Conservation (phyloP, 2,113 vertebrate species). For the Gnathonemus longibarbis region DNA sequence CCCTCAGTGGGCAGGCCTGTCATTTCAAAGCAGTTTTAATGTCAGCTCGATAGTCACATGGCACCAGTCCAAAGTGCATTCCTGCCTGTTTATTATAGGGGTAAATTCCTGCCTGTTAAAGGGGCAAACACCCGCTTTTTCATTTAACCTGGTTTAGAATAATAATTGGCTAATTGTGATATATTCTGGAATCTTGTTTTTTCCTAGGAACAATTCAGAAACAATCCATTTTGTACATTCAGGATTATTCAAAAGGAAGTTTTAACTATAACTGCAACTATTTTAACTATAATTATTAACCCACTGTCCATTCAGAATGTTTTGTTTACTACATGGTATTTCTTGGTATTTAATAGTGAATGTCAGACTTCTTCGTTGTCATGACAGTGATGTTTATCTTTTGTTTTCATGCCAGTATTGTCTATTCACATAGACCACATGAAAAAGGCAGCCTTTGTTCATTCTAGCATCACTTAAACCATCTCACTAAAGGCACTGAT, state of each 20-base stretch:
- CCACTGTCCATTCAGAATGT: neutral
- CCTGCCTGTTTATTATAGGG: neutral
- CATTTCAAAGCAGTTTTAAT: neutral
- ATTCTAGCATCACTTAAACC: neutral
- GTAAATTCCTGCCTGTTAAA: neutral
- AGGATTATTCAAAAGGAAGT: neutral
- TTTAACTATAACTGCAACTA: neutral
- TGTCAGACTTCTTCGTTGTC: neutral
- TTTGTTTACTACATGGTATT: neutral
- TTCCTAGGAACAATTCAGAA: neutral
- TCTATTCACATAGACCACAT: neutral
- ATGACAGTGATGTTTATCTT: neutral
- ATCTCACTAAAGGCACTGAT: neutral
- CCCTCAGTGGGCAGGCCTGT: neutral
- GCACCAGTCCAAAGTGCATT: neutral
- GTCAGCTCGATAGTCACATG: neutral
- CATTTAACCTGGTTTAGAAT: neutral
- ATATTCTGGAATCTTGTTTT: neutral
- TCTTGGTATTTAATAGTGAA: neutral
- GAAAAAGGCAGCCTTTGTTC: neutral
- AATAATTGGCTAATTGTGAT: neutral
- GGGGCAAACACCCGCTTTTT: neutral
- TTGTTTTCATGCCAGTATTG: constrained; percentile 6
- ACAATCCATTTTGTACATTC: neutral
- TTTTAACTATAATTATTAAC: neutral